These are phyloP conservation scores for Galerucella calmariensis DNA, from an alignment of 2,888 invertebrate genomes.

Conservation along the genomic window DNA sequence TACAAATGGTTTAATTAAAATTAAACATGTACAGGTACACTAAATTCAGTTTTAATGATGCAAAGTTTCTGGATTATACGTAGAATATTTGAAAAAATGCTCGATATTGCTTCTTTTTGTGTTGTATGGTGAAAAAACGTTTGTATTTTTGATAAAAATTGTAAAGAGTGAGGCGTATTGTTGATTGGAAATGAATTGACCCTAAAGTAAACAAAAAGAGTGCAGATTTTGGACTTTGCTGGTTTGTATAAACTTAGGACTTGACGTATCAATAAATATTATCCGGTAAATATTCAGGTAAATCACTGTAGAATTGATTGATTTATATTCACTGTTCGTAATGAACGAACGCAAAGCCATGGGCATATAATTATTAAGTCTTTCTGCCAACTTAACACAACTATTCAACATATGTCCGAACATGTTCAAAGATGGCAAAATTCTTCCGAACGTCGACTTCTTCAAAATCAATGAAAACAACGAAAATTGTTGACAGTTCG, in stretches of 20 bases:
- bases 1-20: no score
- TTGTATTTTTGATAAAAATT: conserved; percentile 2
- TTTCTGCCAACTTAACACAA: conserved; percentile 63
- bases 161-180: not conserved
- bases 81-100: no score
- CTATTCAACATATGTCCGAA: conserved; percentile 57
- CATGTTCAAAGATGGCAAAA: conserved; percentile 56
- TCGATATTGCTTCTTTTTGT: not conserved
- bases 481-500: conserved; percentile 62
- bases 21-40: no score
- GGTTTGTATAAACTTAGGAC: conserved; percentile 62
- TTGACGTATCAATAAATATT: conserved; percentile 61
- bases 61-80: no score
- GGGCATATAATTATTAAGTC: conserved; percentile 57
- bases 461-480: conserved; percentile 59
- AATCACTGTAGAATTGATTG: conserved; percentile 64
- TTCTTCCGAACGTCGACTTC: conserved; percentile 54
- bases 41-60: no score
- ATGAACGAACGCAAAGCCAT: conserved; percentile 61
- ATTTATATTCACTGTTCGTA: conserved; percentile 62
- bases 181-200: conserved; percentile 1
- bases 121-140: not conserved
- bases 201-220: conserved; percentile 54
- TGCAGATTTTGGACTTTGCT: conserved; percentile 66
- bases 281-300: conserved; percentile 63